Base-by-base conservation (phyloP, 1,140 invertebrate genomes). In the Stenopsyche tienmushanensis region DNA sequence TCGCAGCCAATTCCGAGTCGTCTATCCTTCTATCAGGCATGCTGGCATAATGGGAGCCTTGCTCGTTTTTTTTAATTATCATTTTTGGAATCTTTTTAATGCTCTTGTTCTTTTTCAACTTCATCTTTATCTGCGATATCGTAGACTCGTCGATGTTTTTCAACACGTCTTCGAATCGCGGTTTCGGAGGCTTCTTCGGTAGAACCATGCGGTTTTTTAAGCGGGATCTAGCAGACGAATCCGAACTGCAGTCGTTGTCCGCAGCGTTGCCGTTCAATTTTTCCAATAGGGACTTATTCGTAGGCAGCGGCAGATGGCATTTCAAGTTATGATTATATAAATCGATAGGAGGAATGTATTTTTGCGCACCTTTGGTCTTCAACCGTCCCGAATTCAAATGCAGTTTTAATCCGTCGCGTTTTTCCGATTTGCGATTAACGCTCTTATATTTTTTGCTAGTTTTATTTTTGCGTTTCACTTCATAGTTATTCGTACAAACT, bases 161-260 rank as follows among this genome's bases (percentile, higher is more conserved):
- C 34, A 81, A 73, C 53, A 81, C 80, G 71, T 81, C 79, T 72
- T 81, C 80, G 72, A 81, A 81, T 67, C 77, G 79, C 41, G 78
- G 80, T 71, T 79, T 81, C 44, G 59, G 58, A 66, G 77, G 78
- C 71, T 77, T 78, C 58, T 70, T 70, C 9, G 64, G 68, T 60
- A 70, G 47, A 15, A 42, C 29, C 65, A 66, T 66, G 18, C 65
- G 26, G 18, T 66, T 66, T 23, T 3, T 54, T 21, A 15, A 47
- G 8, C 21, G 21, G 54, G 42, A 39, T 15, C 55, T 24, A 21
- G 8, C 18, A 34, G 8, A 2, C 13, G 18, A 10, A 29, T 60
- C 26, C 15, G 13, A 15, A 15, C 25, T 65, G 23, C 20, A 1
- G 18, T 44, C 17, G 15, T 54, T 50, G 10, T 21, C 15, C 10